Evolutionary conservation across 2,888 invertebrate species (phyloP).

Genomic region (Plagodis dolabraria): DNA sequence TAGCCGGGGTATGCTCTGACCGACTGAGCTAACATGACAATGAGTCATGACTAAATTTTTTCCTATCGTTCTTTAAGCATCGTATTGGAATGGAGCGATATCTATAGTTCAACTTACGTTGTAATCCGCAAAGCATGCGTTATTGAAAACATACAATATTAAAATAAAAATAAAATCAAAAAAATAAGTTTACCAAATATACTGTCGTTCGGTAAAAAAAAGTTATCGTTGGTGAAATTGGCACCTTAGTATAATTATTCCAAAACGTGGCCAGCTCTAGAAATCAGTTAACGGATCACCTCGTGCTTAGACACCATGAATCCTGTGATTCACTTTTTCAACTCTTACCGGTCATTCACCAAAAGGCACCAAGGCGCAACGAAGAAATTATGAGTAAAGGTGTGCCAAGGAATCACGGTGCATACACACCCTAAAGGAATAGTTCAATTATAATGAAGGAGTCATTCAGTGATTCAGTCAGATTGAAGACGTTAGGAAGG

Average conservation of each 20-base stretch:
- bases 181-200: too few species aligned
- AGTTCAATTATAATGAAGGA: conserved; percentile 56
- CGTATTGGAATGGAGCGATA: too few species aligned
- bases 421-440: conserved; percentile 73
- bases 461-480: conserved; percentile 55
- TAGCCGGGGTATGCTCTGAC: too few species aligned
- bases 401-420: conserved; percentile 78
- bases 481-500: conserved; percentile 65
- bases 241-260: conserved; percentile 1
- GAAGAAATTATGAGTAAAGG: conserved; percentile 77
- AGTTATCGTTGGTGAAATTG: not conserved
- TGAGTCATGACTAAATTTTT: too few species aligned
- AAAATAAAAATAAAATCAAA: too few species aligned
- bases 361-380: conserved; percentile 72
- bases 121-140: too few species aligned
- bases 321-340: conserved; percentile 80
- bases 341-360: conserved; percentile 81
- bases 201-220: too few species aligned
- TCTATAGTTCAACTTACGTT: too few species aligned
- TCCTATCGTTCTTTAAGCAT: too few species aligned
- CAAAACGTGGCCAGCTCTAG: conserved; percentile 31
- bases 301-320: conserved; percentile 74
- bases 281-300: conserved; percentile 63
- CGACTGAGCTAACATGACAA: too few species aligned
- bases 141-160: too few species aligned